Evolutionary conservation across 2,888 invertebrate species (phyloP).

Genomic region (Cantharis flavilabris): DNA sequence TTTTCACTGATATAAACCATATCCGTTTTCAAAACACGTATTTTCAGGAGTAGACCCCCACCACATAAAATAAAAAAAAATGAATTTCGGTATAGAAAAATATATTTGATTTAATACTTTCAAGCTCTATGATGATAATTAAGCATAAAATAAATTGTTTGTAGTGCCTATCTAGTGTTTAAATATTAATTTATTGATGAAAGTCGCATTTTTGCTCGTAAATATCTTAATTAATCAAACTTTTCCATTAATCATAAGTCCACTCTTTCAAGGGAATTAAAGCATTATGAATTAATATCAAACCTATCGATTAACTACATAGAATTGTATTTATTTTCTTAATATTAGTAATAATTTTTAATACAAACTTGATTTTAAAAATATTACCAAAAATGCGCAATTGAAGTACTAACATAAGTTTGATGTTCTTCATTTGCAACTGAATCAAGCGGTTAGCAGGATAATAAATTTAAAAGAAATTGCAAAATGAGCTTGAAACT

Average conservation of each 20-base stretch:
- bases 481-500: conserved; percentile 12
- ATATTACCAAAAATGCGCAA: background rate
- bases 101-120: background rate
- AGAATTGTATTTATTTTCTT: background rate
- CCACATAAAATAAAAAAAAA: too few species aligned
- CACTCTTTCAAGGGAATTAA: background rate
- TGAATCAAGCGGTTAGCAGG: background rate
- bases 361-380: background rate
- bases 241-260: background rate
- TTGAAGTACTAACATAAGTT: background rate
- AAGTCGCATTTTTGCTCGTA: background rate
- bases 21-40: too few species aligned
- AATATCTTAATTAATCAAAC: background rate
- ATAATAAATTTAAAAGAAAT: background rate
- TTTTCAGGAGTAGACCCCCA: too few species aligned
- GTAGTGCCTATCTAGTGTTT: background rate
- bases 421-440: background rate
- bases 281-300: background rate
- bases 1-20: too few species aligned
- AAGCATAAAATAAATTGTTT: background rate
- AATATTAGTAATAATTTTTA: background rate
- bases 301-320: background rate
- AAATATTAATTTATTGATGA: background rate
- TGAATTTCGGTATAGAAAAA: too few species aligned
- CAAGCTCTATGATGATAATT: background rate